Evolutionary conservation across 1,140 invertebrate genomes (phyloP).

Genomic region (Acyrthosiphon pisum): DNA sequence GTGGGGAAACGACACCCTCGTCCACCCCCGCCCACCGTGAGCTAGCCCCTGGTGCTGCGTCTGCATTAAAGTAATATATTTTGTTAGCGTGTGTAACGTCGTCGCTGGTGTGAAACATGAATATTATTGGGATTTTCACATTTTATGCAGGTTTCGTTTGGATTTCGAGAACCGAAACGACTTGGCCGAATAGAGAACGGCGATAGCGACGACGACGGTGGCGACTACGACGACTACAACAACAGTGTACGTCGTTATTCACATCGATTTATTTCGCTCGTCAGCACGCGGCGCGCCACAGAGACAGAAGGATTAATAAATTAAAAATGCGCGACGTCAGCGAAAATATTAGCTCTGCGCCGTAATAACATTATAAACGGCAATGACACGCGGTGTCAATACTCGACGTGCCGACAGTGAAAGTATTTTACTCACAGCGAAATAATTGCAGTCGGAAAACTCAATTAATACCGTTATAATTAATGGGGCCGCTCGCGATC

Average conservation of each 20-base stretch:
- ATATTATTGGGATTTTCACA: not conserved
- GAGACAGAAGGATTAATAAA: not conserved
- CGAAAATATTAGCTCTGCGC: not conserved
- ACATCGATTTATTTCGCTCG: not conserved
- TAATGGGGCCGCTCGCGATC: not conserved
- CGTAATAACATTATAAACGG: not conserved
- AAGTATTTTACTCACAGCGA: not conserved
- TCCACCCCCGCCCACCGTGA: too few relatives aligned
- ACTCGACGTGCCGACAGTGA: not conserved
- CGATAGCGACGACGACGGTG: too few relatives aligned
- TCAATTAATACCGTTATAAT: not conserved
- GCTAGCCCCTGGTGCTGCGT: too few relatives aligned
- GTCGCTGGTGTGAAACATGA: not conserved
- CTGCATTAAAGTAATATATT: not conserved
- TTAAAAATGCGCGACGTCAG: not conserved
- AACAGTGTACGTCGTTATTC: not conserved
- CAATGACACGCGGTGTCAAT: not conserved
- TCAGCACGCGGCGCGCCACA: not conserved
- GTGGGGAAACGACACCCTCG: not conserved
- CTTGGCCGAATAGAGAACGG: not conserved
- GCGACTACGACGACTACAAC: not conserved
- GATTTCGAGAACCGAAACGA: not conserved
- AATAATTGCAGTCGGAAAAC: not conserved
- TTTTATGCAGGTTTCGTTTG: not conserved
- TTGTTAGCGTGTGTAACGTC: too few relatives aligned